A percentile compares a stretch with the other conserved stretches of the same genome.
These are phyloP conservation scores for Thera britannica DNA, from an alignment of 2,888 invertebrate species.

Conservation along the genomic window DNA sequence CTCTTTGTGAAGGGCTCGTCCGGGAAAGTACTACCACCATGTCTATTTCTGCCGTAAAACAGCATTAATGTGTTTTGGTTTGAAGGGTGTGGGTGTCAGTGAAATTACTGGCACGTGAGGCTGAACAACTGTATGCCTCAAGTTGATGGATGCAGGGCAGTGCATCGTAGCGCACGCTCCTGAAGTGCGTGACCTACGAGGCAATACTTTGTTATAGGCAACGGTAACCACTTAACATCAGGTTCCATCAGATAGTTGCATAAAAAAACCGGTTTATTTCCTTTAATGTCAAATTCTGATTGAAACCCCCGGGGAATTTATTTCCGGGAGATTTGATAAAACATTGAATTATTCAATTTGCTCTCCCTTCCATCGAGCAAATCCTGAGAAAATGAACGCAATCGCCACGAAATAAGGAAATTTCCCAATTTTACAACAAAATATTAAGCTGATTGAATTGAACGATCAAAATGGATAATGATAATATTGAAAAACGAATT, in stretches of 20 bases:
- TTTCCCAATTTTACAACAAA: constrained; percentile 1
- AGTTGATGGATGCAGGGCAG: too few species aligned
- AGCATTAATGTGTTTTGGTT: too few species aligned
- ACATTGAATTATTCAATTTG: constrained; percentile 56
- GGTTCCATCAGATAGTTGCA: neutral
- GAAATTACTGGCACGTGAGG: too few species aligned
- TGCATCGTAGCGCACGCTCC: too few species aligned
- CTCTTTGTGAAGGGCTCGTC: too few species aligned
- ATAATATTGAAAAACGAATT: neutral
- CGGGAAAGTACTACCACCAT: too few species aligned
- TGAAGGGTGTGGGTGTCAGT: too few species aligned
- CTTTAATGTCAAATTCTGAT: constrained; percentile 4
- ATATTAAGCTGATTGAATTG: constrained; percentile 15
- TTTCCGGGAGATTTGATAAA: constrained; percentile 55
- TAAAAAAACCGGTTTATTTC: neutral
- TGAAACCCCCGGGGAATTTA: constrained; percentile 16
- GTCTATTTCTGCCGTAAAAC: too few species aligned
- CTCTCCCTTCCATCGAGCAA: constrained; percentile 51
- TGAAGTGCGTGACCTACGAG: too few species aligned
- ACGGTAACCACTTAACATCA: too few species aligned
- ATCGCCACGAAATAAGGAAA: constrained; percentile 13
- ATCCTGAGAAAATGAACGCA: constrained; percentile 20
- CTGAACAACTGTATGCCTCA: too few species aligned
- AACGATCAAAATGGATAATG: neutral
- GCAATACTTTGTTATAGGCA: too few species aligned